These are phyloP conservation scores for Hemaris fuciformis DNA, from an alignment of 2,888 invertebrate species.

Conservation along the genomic window DNA sequence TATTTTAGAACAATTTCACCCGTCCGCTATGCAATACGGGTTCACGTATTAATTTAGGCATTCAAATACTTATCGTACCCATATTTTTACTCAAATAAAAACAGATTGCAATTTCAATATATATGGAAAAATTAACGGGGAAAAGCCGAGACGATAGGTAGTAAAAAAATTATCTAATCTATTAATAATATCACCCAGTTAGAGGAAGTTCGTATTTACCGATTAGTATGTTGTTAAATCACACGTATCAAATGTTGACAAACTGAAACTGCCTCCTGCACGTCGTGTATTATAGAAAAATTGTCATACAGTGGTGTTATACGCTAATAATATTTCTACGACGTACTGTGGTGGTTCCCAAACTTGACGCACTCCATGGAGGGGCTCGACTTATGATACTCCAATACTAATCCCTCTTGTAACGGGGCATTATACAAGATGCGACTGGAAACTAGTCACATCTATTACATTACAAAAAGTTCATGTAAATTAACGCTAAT, in stretches of 20 bases:
- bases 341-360: not conserved
- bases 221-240: slow-evolving; percentile 2
- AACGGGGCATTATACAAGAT: not conserved
- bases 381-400: not conserved
- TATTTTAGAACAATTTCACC: not conserved
- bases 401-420: not conserved
- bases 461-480: too few relatives aligned
- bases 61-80: not conserved
- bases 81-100: not conserved
- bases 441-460: not conserved
- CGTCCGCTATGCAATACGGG: not conserved
- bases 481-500: too few relatives aligned
- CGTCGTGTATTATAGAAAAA: not conserved
- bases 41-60: not conserved
- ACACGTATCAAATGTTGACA: not conserved
- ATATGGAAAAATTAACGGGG: not conserved
- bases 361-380: not conserved
- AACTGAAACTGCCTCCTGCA: not conserved
- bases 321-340: slow-evolving; percentile 12
- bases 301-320: slow-evolving; percentile 5
- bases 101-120: not conserved
- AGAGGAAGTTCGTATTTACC: slow-evolving; percentile 6
- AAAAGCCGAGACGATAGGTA: not conserved
- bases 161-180: slow-evolving; percentile 5
- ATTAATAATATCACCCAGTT: slow-evolving; percentile 10